These are phyloP conservation scores for Xestia xanthographa DNA, from an alignment of 2,888 invertebrate species.

Conservation along the genomic window DNA sequence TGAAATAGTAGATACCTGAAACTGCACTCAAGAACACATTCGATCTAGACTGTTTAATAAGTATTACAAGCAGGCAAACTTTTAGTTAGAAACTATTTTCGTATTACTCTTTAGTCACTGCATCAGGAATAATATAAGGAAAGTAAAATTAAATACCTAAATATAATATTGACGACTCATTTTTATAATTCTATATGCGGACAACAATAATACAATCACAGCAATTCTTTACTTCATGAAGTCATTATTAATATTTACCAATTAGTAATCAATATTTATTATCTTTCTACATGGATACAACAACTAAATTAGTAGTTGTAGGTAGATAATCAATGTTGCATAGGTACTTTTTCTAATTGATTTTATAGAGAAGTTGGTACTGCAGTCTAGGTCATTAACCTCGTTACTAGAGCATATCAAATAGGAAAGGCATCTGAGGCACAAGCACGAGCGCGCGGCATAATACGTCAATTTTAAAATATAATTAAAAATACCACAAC, in stretches of 20 bases:
- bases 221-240: neutral
- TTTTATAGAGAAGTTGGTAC: slow-evolving; percentile 1
- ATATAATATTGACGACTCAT: neutral
- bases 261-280: neutral
- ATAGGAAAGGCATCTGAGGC: neutral
- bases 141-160: slow-evolving; percentile 4
- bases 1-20: slow-evolving; percentile 7
- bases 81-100: slow-evolving; percentile 12
- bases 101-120: neutral
- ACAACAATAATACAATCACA: neutral
- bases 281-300: neutral
- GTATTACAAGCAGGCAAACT: neutral
- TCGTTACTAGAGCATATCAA: slow-evolving; percentile 15
- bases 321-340: neutral
- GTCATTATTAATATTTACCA: slow-evolving; percentile 8
- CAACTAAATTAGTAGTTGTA: neutral
- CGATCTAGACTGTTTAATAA: neutral
- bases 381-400: slow-evolving; percentile 30
- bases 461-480: neutral
- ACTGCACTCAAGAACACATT: neutral
- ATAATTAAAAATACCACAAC: too few species aligned
- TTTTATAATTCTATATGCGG: neutral
- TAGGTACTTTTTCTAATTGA: neutral
- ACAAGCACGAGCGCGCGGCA: neutral
- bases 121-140: slow-evolving; percentile 5